Evolutionary conservation across 2,888 invertebrate genomes (phyloP).

Genomic region (Andrena flavipes): DNA sequence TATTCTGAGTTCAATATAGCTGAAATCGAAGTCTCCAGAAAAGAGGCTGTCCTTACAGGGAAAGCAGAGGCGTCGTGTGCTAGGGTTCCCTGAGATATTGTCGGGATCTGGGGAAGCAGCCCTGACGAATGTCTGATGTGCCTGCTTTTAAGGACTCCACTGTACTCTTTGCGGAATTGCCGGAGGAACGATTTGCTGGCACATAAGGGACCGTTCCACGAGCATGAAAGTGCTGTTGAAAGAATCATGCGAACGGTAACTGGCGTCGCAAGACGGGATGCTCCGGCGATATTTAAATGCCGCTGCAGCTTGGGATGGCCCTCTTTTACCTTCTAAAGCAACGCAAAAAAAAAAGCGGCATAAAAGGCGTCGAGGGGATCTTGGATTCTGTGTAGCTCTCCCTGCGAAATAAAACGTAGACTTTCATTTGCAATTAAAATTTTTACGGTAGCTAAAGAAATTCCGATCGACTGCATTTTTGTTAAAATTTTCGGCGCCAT

Average conservation of each 20-base stretch:
- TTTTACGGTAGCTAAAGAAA: neutral
- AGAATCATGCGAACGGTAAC: constrained; percentile 55
- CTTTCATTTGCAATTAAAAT: neutral
- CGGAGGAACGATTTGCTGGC: constrained; percentile 28
- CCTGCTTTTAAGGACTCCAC: constrained; percentile 57
- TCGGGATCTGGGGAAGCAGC: constrained; percentile 52
- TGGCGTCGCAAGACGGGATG: constrained; percentile 3
- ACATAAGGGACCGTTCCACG: constrained; percentile 28
- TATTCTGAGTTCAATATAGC: neutral
- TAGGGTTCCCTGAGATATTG: constrained; percentile 60
- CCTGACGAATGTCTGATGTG: constrained; percentile 60
- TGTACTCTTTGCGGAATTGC: constrained; percentile 34
- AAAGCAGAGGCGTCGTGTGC: constrained; percentile 72
- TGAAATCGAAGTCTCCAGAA: neutral
- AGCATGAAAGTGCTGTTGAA: constrained; percentile 53
- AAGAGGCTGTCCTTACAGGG: neutral
- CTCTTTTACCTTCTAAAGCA: neutral
- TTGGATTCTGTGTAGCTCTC: neutral
- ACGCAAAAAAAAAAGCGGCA: neutral
- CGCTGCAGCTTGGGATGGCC: neutral
- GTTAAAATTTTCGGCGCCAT: neutral
- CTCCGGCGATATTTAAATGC: constrained; percentile 25
- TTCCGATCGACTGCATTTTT: neutral
- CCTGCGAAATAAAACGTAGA: neutral
- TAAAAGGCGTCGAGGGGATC: neutral